Evolutionary conservation across 2,888 invertebrate species (phyloP), one percentile per base, ranked within the genome.

Genomic region (Machimus atricapillus): DNA sequence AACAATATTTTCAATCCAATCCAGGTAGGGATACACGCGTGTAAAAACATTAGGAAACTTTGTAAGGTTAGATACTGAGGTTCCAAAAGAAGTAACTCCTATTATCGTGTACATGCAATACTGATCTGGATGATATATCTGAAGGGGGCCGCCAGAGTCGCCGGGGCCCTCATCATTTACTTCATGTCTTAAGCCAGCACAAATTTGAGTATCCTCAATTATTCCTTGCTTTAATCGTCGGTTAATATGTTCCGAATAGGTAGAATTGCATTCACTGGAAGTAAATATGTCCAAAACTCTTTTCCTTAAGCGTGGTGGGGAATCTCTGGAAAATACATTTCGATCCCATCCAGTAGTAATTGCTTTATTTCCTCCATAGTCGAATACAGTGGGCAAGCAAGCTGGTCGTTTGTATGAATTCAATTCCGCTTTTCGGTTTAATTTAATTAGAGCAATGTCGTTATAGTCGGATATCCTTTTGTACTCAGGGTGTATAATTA

Each of bases 71-170:
- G 78, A 79, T n/a, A 90, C 93, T 88, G 94, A 93, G 46, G 91
- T 89, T 90, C 94, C 93, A 88, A 93, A 91, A 1, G 94, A 94
- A 3, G 94, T 94, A 0, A 94, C 88, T 0, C 94, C 94, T 79
- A 94, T 90, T 0, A 94, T 89, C 73, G 92, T 91, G 89, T 93
- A 93, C 89, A 94, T 91, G 88, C 94, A 94, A 3, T 90, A 88
- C 5, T 90, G 82, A 7, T 89, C 87, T 1, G 34, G 9, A 89
- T 91, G 91, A 79, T 90, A 90, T 0, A 93, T 90, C 77, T 93
- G 92, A 34, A 96, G 90, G 1, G 95, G 34, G 34, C 34, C 95
- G 14, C 96, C 96, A 9, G 95, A 95, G 91, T 95, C 95, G 8
- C 95, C 95, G 93, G 90, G 89, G 85, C 95, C 95, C 0, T 94